Percentiles rank a stretch among this genome's conserved stretches.
phyloP scores from a whole-genome alignment of 2,113 vertebrate species.

The Glaucomys volans region DNA sequence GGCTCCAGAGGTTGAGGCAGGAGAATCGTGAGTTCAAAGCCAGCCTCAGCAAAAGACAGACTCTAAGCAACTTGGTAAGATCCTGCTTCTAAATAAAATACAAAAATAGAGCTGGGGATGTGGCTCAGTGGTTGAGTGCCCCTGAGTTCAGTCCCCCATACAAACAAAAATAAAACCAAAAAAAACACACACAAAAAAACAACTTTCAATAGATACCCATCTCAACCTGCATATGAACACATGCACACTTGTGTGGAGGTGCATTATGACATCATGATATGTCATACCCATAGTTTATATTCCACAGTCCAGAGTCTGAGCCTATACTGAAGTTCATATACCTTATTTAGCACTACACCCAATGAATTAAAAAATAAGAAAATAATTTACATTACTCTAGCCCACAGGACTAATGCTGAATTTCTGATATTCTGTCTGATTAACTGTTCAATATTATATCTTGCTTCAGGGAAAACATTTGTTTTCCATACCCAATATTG shows the following conservation, averaged over 20 bases:
- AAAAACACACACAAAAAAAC: too few species aligned
- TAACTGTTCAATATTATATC: background rate
- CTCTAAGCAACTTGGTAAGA: too few species aligned
- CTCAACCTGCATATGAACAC: background rate
- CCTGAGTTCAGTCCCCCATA: too few species aligned
- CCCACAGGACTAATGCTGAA: background rate
- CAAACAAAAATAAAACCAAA: too few species aligned
- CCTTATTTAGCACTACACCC: background rate
- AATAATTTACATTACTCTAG: background rate
- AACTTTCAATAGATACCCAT: background rate
- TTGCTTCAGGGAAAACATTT: background rate
- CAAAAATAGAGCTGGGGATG: too few species aligned
- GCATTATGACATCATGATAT: background rate
- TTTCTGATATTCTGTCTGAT: background rate
- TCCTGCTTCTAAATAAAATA: too few species aligned
- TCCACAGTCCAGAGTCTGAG: background rate
- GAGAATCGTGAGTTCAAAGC: too few species aligned
- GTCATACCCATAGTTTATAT: background rate
- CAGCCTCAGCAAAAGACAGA: too few species aligned
- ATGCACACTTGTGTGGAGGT: background rate
- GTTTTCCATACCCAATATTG: background rate
- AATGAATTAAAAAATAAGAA: background rate
- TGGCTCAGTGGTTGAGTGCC: too few species aligned
- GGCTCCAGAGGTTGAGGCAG: too few species aligned
- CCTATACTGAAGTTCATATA: background rate